phyloP scores from a whole-genome alignment of 2,888 invertebrate species.

The Drosophila subquinaria region DNA sequence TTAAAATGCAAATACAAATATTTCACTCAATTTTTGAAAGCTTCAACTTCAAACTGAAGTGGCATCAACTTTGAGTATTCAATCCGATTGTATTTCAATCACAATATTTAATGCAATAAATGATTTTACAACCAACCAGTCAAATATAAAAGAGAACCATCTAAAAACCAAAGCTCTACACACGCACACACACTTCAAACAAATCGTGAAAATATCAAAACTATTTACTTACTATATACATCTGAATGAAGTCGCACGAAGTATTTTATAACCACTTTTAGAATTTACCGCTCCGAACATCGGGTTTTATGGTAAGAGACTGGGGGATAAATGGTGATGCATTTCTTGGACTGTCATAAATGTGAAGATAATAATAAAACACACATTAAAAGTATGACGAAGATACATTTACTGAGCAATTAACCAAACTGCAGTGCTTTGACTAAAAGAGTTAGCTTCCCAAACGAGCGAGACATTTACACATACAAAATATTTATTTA shows the following conservation, averaged over 20 bases:
- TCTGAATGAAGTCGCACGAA: constrained; percentile 25
- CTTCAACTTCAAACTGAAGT: constrained; percentile 23
- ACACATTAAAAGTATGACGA: constrained; percentile 13
- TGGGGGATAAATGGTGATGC: constrained; percentile 10
- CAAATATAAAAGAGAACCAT: not conserved
- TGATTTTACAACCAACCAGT: constrained; percentile 18
- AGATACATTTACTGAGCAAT: not conserved
- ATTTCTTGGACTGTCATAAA: constrained; percentile 24
- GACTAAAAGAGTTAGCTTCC: too few species aligned
- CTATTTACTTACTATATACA: constrained; percentile 38
- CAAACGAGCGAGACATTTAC: too few species aligned
- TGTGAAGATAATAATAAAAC: constrained; percentile 12
- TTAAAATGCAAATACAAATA: constrained; percentile 45
- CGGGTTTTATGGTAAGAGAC: constrained; percentile 7
- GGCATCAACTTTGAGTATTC: constrained; percentile 21
- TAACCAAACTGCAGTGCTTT: not conserved
- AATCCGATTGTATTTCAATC: constrained; percentile 28
- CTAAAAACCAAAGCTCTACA: constrained; percentile 21
- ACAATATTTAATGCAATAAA: constrained; percentile 31
- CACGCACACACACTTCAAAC: constrained; percentile 21
- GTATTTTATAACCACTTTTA: constrained; percentile 46
- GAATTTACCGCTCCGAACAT: constrained; percentile 41
- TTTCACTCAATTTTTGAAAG: constrained; percentile 17
- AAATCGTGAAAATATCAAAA: constrained; percentile 37
- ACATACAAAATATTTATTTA: too few species aligned